These are phyloP conservation scores for Rhopalosiphum maidis DNA, from an alignment of 1,140 invertebrate species.

Conservation along the genomic window DNA sequence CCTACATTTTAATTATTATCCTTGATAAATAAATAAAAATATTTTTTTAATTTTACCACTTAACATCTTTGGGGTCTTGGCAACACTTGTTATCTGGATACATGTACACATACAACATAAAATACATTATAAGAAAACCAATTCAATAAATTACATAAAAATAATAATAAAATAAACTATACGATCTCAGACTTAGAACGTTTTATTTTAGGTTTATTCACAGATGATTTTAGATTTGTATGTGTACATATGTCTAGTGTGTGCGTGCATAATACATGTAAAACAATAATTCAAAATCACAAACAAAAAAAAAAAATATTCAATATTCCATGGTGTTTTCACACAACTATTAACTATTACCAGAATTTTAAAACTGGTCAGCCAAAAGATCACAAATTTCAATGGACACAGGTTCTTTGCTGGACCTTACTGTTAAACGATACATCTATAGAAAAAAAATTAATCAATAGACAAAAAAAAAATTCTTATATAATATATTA, in stretches of 20 bases:
- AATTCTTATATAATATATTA: background rate
- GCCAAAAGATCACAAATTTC: constrained; percentile 87
- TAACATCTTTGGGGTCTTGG: constrained; percentile 41
- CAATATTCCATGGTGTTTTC: background rate
- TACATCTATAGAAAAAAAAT: constrained; percentile 82
- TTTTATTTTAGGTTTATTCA: background rate
- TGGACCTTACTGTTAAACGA: constrained; percentile 93
- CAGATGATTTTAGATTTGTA: constrained; percentile 5
- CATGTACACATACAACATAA: constrained; percentile 39
- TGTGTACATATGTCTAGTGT: constrained; percentile 10
- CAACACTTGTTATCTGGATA: background rate
- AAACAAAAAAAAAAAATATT: constrained; percentile 24
- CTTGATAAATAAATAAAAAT: constrained; percentile 21
- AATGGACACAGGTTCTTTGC: constrained; percentile 92
- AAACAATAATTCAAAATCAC: constrained; percentile 52
- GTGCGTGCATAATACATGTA: background rate
- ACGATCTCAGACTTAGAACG: constrained; percentile 19
- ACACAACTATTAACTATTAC: constrained; percentile 22
- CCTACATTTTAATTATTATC: constrained; percentile 12
- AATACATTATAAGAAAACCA: constrained; percentile 12
- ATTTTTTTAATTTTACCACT: constrained; percentile 23
- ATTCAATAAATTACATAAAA: constrained; percentile 36
- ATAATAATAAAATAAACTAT: constrained; percentile 36
- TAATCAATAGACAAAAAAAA: background rate
- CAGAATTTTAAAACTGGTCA: constrained; percentile 76